A percentile compares a stretch with the other conserved stretches of the same genome.
Evolutionary conservation across 1,140 invertebrate genomes (phyloP).

Genomic region (Pseudomyrmex pallidus): DNA sequence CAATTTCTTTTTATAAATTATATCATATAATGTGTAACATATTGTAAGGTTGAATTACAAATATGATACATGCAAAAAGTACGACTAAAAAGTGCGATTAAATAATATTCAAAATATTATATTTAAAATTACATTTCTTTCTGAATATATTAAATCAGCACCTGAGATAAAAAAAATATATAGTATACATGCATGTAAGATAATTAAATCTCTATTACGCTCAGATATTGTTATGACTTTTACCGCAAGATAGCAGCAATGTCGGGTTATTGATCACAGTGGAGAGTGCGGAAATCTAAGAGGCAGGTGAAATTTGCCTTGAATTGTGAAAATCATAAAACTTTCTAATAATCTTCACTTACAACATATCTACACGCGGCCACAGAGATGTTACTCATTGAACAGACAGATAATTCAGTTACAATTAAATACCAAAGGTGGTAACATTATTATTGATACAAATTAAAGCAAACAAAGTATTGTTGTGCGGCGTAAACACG

Average conservation of each 20-base stretch:
- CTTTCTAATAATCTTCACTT: neutral
- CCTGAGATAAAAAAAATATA: too few species aligned
- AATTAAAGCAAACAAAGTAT: neutral
- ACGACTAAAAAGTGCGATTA: too few species aligned
- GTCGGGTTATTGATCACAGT: conserved; percentile 72
- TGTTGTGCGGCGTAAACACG: conserved; percentile 44
- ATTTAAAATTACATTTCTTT: too few species aligned
- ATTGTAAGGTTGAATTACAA: too few species aligned
- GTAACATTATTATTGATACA: neutral
- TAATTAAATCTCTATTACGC: neutral
- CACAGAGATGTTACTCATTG: neutral
- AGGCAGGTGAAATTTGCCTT: neutral
- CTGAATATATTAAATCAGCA: too few species aligned
- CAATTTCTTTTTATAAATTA: too few species aligned
- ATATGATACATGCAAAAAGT: too few species aligned
- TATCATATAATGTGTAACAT: too few species aligned
- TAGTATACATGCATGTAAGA: too few species aligned
- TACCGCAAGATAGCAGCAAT: conserved; percentile 71
- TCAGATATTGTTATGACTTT: neutral
- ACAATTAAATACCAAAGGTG: neutral
- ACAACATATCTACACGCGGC: neutral
- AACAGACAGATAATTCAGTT: neutral
- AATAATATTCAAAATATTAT: too few species aligned
- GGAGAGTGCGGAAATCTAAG: conserved; percentile 8
- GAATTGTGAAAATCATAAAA: conserved; percentile 12